These are phyloP conservation scores for Xestoiulus laeticollis DNA, from an alignment of 2,888 invertebrate species.

Conservation along the genomic window DNA sequence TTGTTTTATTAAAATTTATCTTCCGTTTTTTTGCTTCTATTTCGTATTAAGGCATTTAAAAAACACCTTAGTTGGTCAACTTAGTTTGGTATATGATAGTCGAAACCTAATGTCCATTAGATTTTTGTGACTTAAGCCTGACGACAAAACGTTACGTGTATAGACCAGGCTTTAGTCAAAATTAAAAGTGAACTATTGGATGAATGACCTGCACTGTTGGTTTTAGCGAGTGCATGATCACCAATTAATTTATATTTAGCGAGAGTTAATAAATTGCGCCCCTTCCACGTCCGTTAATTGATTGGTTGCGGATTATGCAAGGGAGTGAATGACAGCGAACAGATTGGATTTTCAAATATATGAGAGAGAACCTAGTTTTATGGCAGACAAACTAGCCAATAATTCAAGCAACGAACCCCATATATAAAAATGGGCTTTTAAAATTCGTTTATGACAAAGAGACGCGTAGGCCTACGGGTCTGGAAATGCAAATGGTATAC, in stretches of 20 bases:
- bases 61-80: background rate
- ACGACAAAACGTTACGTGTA: no score
- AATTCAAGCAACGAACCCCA: conserved; percentile 12
- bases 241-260: background rate
- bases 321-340: conserved; percentile 23
- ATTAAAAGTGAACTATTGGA: background rate
- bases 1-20: no score
- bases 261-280: conserved; percentile 18
- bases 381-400: conserved; percentile 3
- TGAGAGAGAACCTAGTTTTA: background rate
- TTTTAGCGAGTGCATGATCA: conserved; percentile 6
- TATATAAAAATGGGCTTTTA: conserved; percentile 25
- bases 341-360: conserved; percentile 34
- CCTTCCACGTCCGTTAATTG: conserved; percentile 7
- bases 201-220: background rate
- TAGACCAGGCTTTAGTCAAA: no score
- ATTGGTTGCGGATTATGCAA: conserved; percentile 10
- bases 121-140: background rate
- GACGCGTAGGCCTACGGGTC: conserved; percentile 7
- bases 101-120: no score
- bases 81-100: background rate
- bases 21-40: no score
- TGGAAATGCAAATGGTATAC: background rate
- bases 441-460: conserved; percentile 34
- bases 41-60: background rate